Conservation (phyloP, 2,888 invertebrate species). For the Amphiduros pacificus region DNA sequence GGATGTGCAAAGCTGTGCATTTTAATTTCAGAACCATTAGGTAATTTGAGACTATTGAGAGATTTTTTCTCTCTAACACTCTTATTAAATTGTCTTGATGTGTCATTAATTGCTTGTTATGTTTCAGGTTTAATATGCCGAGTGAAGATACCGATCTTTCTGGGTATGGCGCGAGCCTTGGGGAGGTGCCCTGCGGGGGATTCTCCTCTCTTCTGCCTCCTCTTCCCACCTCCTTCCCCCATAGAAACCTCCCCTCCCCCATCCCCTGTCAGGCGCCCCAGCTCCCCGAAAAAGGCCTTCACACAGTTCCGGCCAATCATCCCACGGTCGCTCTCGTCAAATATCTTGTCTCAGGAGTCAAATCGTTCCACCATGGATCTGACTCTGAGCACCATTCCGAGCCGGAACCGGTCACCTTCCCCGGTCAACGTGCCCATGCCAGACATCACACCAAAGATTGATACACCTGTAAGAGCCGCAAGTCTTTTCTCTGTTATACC, state of each 20-base stretch:
- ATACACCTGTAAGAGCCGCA: not conserved
- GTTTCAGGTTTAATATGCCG: slow-evolving; percentile 76
- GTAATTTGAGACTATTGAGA: no score
- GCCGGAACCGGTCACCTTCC: slow-evolving; percentile 23
- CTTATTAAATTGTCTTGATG: no score
- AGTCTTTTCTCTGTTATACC: no score
- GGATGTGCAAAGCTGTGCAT: no score
- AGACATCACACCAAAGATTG: not conserved
- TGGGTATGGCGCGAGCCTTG: slow-evolving; percentile 88
- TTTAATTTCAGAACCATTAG: no score
- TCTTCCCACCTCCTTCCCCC: slow-evolving; percentile 71
- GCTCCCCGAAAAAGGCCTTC: slow-evolving; percentile 56
- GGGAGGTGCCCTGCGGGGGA: slow-evolving; percentile 78
- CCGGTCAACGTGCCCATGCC: slow-evolving; percentile 17
- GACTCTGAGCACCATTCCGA: not conserved
- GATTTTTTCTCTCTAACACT: no score
- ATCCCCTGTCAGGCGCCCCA: not conserved
- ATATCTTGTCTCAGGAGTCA: slow-evolving; percentile 20
- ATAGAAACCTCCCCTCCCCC: not conserved
- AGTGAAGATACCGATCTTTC: slow-evolving; percentile 80
- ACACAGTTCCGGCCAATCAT: slow-evolving; percentile 76
- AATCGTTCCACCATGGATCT: slow-evolving; percentile 4
- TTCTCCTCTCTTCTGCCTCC: slow-evolving; percentile 78
- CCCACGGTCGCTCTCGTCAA: slow-evolving; percentile 79
- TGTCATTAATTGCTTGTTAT: no score